Evolutionary conservation across 92 coral and sea anemone species (phyloP).

Genomic region (Phenganax marumi): DNA sequence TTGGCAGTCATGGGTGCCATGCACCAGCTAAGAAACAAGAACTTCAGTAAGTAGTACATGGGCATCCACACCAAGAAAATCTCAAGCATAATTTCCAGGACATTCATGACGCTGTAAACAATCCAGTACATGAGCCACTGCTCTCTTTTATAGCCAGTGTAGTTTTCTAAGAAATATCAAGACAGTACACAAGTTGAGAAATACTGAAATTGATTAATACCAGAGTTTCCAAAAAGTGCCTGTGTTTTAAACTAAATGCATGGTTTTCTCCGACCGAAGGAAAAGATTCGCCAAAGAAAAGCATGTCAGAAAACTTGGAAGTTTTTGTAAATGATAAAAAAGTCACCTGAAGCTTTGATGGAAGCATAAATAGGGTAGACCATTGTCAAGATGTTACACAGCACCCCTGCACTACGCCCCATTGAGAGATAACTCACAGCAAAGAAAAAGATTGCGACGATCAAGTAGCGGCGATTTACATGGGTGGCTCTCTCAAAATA

Average conservation of each 20-base stretch:
- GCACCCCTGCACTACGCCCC: conserved; percentile 80
- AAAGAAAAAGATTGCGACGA: conserved; percentile 64
- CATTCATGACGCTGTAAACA: conserved; percentile 71
- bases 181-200: background rate
- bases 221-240: too few species aligned
- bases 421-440: conserved; percentile 74
- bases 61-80: conserved; percentile 86
- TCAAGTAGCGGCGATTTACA: conserved; percentile 65
- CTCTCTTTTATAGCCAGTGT: conserved; percentile 53
- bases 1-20: conserved; percentile 83
- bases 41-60: conserved; percentile 77
- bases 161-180: conserved; percentile 51
- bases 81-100: conserved; percentile 73
- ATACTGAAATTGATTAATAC: too few species aligned
- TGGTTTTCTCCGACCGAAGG: too few species aligned
- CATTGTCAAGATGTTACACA: conserved; percentile 77
- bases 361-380: conserved; percentile 85
- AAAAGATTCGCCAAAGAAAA: too few species aligned
- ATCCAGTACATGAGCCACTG: conserved; percentile 96
- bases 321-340: background rate
- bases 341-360: conserved; percentile 62
- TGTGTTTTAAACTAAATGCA: too few species aligned
- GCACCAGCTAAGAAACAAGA: conserved; percentile 82
- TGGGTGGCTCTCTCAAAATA: conserved; percentile 74
- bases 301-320: too few species aligned